Conservation (phyloP, 2,797 vertebrate genomes). For the Trichosurus vulpecula region DNA sequence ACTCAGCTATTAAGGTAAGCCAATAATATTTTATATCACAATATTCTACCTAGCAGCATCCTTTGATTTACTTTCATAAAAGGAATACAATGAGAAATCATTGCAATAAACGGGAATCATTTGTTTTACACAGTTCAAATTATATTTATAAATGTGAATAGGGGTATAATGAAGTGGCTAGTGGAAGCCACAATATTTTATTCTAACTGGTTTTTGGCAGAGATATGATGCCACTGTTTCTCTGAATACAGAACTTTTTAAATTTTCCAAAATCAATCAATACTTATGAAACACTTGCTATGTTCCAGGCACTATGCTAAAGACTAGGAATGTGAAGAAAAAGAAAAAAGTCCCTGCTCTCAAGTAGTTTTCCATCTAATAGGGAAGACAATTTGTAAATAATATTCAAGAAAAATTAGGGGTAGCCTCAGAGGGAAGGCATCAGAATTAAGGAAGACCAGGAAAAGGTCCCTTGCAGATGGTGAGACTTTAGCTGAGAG, state of each 20-base stretch:
- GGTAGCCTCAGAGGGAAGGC: too few species aligned
- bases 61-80: background rate
- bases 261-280: background rate
- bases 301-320: background rate
- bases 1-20: background rate
- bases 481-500: too few species aligned
- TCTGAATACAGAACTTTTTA: background rate
- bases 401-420: background rate
- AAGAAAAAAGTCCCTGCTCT: background rate
- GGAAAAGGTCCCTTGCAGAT: too few species aligned
- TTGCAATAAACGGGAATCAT: background rate
- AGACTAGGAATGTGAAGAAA: background rate
- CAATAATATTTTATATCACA: background rate
- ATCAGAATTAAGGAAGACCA: too few species aligned
- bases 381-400: background rate
- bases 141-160: background rate
- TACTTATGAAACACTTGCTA: background rate
- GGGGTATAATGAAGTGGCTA: background rate
- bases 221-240: background rate
- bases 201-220: conserved; percentile 21
- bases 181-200: background rate
- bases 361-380: too few species aligned
- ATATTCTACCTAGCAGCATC: background rate
- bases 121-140: background rate
- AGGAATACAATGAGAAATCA: background rate